Evolutionary conservation across 2,888 invertebrate species (phyloP).

Genomic region (Leptopilina syphax): DNA sequence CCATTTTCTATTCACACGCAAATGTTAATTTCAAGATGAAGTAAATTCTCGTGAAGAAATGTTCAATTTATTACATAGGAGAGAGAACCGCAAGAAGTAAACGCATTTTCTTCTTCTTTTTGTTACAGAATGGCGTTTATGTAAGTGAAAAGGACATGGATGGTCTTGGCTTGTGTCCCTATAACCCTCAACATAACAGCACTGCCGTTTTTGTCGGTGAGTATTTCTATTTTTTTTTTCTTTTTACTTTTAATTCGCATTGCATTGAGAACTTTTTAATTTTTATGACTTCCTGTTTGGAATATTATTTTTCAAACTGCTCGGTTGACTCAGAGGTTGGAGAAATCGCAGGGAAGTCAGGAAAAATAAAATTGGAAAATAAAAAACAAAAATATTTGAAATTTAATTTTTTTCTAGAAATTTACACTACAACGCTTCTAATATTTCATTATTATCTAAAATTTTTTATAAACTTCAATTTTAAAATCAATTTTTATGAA

Average conservation of each 20-base stretch:
- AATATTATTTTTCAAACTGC: too few species aligned
- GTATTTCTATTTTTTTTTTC: constrained; percentile 58
- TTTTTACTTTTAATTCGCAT: neutral
- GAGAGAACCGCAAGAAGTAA: constrained; percentile 5
- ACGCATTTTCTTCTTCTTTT: constrained; percentile 53
- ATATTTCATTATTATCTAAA: too few species aligned
- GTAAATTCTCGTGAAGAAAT: constrained; percentile 30
- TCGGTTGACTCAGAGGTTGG: too few species aligned
- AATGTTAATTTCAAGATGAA: constrained; percentile 27
- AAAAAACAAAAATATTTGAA: too few species aligned
- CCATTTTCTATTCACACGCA: constrained; percentile 22
- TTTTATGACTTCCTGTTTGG: neutral
- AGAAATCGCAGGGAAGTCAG: too few species aligned
- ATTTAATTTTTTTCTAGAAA: too few species aligned
- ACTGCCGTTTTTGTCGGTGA: constrained; percentile 89
- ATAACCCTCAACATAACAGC: constrained; percentile 96
- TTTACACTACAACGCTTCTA: too few species aligned
- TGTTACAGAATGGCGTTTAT: constrained; percentile 77
- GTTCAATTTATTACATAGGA: constrained; percentile 15
- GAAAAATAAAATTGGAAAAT: too few species aligned
- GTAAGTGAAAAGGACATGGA: constrained; percentile 84
- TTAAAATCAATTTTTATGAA: too few species aligned
- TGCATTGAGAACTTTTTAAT: neutral
- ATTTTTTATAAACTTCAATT: too few species aligned
- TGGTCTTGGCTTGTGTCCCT: constrained; percentile 93